Evolutionary conservation across 2,888 invertebrate genomes (phyloP).

Genomic region (Epinotia ramella): DNA sequence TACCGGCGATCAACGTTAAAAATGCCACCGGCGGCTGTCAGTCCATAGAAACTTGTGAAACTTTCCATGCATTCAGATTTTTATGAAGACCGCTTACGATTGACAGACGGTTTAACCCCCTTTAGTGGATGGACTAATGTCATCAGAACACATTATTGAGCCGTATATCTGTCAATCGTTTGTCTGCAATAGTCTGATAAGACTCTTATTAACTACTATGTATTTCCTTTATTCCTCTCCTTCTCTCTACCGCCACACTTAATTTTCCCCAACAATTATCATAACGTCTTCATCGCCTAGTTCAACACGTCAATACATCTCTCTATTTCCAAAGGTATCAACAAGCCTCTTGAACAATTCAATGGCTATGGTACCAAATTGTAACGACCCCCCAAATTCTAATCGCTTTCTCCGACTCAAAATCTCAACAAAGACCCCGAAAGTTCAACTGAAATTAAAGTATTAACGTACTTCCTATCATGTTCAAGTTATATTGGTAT

Average conservation of each 20-base stretch:
- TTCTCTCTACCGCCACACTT: neutral
- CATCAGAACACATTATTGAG: neutral
- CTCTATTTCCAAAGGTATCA: neutral
- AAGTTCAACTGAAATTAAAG: conserved; percentile 22
- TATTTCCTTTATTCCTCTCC: neutral
- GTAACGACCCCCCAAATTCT: neutral
- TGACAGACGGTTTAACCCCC: too few species aligned
- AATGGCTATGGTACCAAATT: neutral
- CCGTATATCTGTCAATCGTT: too few species aligned
- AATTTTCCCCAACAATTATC: neutral
- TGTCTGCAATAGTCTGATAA: neutral
- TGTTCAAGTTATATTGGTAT: conserved; percentile 31
- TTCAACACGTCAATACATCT: neutral
- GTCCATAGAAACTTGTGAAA: too few species aligned
- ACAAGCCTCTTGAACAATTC: neutral
- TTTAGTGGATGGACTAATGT: too few species aligned
- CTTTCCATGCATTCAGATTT: too few species aligned
- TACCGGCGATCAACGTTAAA: too few species aligned
- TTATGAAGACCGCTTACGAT: too few species aligned
- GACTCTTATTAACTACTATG: too few species aligned
- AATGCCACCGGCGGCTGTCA: too few species aligned
- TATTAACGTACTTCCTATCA: conserved; percentile 32
- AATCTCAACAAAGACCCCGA: neutral
- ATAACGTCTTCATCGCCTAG: neutral
- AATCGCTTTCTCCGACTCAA: neutral